Base-by-base conservation (phyloP, 1,140 invertebrate species). In the Cyclargus thomasi region DNA sequence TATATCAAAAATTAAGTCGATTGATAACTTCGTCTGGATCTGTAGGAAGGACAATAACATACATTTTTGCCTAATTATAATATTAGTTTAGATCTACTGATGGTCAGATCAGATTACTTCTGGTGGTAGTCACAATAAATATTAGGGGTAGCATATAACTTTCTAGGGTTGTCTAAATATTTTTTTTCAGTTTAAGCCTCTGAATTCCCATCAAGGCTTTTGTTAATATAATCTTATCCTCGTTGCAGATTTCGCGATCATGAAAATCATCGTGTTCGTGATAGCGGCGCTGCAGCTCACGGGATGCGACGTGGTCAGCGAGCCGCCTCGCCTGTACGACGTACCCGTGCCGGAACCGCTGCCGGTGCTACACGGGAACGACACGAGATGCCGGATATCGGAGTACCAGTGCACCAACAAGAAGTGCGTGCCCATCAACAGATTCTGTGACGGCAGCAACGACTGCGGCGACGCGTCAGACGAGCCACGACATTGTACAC, bases 381-480 rank as follows among this genome's bases (percentile, higher is more conserved):
- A 89, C 65, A 85, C 82, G n/a, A 74, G 81, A 71, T 97, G 96
- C 84, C 93, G 93, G 65, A 92, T 96, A 74, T 96, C 95, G 65
- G 95, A 97, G 83, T 97, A 95, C 87, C 91, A 93, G 70, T 97
- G 96, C 88, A 91, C 90, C 68, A 97, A 96, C 90, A 94, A 94
- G 66, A 93, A 93, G 74, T 97, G 96, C 90, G 92, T 97, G 69
- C 93, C 95, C 65, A 92, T 95, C 64, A 96, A 95, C 88, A 93
- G 94, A 80, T 96, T 94, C 86, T 97, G 96, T 90, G 95, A 97
- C 84, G 94, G 94, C 72, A 91, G 93, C 69, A 95, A 97, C 86
- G 95, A 97, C 81, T 97, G 96, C 78, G 95, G 95, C 1, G 96
- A 97, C 82, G 93, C 93, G 35, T 95, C 94, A 53, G 96, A 97